Evolutionary conservation across 2,888 invertebrate genomes (phyloP).

Genomic region (Sminthurides aquaticus): DNA sequence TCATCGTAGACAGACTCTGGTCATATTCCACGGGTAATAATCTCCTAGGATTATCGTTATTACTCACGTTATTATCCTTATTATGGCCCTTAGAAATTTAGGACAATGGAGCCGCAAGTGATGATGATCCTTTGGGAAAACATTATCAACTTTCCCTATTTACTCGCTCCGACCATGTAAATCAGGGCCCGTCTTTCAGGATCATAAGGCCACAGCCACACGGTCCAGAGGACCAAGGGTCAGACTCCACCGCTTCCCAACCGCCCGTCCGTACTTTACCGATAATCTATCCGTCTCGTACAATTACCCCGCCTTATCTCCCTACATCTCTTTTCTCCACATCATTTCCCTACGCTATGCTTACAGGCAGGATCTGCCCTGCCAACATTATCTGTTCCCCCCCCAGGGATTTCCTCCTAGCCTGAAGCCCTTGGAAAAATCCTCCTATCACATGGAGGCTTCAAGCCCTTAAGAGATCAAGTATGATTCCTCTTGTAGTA

Average conservation of each 20-base stretch:
- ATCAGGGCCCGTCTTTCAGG: neutral
- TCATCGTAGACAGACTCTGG: neutral
- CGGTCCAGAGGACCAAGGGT: neutral
- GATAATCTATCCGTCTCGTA: neutral
- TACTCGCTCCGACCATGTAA: neutral
- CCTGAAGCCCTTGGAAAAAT: no score
- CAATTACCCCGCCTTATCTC: neutral
- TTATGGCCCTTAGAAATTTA: neutral
- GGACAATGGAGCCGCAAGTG: neutral
- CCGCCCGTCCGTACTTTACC: neutral
- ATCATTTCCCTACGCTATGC: neutral
- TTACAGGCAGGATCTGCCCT: no score
- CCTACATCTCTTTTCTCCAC: neutral
- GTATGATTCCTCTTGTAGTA: no score
- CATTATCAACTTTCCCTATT: neutral
- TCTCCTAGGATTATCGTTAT: neutral
- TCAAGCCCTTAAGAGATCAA: no score
- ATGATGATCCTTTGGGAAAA: neutral
- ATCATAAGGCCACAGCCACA: neutral
- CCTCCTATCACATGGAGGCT: no score
- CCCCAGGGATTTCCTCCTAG: no score
- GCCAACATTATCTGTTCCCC: no score
- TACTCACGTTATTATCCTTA: neutral
- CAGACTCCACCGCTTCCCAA: neutral
- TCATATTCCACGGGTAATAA: neutral